These are phyloP conservation scores for Turritopsis rubra DNA, from an alignment of 30 jellyfish, hydroid and myxozoan genomes.

Conservation along the genomic window DNA sequence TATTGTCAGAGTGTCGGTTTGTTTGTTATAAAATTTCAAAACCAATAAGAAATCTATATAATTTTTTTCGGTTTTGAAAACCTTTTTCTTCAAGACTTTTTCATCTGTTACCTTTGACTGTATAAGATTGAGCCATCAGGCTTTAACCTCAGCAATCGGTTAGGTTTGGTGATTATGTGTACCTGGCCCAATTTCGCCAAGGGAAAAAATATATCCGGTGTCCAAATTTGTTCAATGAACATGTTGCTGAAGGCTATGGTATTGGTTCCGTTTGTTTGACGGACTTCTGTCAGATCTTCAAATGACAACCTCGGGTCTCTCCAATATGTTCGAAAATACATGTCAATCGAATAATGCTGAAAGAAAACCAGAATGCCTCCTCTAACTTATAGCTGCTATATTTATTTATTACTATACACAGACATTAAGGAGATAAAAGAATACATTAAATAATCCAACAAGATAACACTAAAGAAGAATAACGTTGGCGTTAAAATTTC, in stretches of 20 bases:
- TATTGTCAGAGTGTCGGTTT: too few species aligned
- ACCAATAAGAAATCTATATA: too few species aligned
- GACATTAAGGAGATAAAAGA: too few species aligned
- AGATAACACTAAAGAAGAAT: too few species aligned
- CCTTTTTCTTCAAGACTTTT: too few species aligned
- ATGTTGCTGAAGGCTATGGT: conserved; percentile 34
- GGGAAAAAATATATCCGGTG: conserved; percentile 75
- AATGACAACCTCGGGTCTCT: conserved; percentile 44
- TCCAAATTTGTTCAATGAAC: conserved; percentile 53
- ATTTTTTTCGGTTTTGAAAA: too few species aligned
- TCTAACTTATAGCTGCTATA: not conserved
- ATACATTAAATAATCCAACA: too few species aligned
- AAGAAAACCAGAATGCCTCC: not conserved
- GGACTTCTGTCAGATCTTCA: not conserved
- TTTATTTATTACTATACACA: too few species aligned
- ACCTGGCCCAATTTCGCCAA: conserved; percentile 60
- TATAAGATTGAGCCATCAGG: conserved; percentile 49
- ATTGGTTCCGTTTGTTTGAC: not conserved
- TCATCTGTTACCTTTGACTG: conserved; percentile 87
- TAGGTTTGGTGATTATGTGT: conserved; percentile 64
- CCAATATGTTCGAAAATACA: conserved; percentile 72
- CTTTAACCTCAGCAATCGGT: conserved; percentile 48
- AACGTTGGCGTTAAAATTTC: too few species aligned
- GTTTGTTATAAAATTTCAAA: too few species aligned
- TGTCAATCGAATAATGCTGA: conserved; percentile 74